Percentiles rank a stretch among this genome's conserved stretches.
Conservation (phyloP, 2,888 invertebrate species). For the Tridacna crocea region DNA sequence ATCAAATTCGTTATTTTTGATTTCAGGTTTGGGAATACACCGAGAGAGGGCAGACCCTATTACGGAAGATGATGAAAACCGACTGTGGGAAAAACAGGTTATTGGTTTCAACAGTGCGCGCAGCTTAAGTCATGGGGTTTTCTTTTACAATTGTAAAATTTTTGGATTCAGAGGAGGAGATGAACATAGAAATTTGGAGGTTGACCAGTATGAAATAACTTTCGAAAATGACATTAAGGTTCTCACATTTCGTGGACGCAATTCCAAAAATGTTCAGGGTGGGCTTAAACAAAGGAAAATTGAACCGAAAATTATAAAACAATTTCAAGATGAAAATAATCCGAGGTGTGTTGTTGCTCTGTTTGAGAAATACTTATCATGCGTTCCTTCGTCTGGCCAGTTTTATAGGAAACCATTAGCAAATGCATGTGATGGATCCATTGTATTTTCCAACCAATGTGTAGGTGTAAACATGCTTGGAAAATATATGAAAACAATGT, state of each 20-base stretch:
- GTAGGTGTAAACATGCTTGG: no score
- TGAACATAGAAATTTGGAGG: background rate
- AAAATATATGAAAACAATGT: no score
- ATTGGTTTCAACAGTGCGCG: background rate
- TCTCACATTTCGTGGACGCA: background rate
- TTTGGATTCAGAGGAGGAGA: background rate
- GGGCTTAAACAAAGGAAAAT: background rate
- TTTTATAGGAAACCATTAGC: background rate
- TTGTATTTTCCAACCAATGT: no score
- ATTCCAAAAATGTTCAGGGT: background rate
- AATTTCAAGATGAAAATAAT: background rate
- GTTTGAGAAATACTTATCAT: background rate
- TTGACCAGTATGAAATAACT: background rate
- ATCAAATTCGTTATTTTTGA: no score
- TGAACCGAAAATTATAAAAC: background rate
- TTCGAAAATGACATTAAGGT: background rate
- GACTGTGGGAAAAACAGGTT: no score
- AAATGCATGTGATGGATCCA: no score
- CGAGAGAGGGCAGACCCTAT: background rate
- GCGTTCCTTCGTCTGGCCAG: background rate
- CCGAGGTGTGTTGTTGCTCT: background rate
- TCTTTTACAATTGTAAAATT: background rate
- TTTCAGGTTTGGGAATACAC: no score
- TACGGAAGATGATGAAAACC: no score
- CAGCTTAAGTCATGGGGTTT: background rate